Evolutionary conservation across 2,797 vertebrate species (phyloP), one percentile per base, ranked within the genome.

Genomic region (Chloroceryle inda): DNA sequence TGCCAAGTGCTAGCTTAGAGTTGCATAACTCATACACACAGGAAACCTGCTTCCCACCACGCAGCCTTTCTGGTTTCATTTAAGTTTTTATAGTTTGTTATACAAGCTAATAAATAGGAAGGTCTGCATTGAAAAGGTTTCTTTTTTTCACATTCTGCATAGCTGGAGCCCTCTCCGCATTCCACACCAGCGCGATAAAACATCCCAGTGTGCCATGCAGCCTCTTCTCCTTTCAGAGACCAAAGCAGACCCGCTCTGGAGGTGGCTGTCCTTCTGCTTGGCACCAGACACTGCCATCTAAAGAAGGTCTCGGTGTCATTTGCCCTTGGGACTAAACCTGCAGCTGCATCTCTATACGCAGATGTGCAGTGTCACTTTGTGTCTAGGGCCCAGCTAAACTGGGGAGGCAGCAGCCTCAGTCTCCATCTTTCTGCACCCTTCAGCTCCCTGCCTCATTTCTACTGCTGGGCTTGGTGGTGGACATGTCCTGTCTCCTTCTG

Each of bases 31-130:
- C 38, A 22, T 8, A 29, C 27, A n/a, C 26, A 27, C 0, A 11
- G 80, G 38, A 85, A 96, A 76, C 47, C 88, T 49, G 71, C 84
- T 94, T 88, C 24, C 73, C 67, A 40, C 66, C 71, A 31, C 1
- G 3, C 74, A 66, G 66, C 59, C 67, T 63, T 89, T 87, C 92
- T 89, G 90, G 47, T 80, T 94, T 68, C 47, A 35, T 49, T 89
- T 85, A 80, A 35, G 47, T 23, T 93, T 96, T 87, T 91, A 89
- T 24, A 86, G 90, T 62, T 90, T 37, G 24, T 88, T 93, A 84
- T 87, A 95, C 47, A 71, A 79, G 55, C 74, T 87, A 85, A 85
- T 74, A 95, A 89, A 94, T 45, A 67, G 56, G 74, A 85, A 1
- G 33, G 10, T 53, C 37, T 82, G 88, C 23, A 78, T 84, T 61